phyloP scores from a whole-genome alignment of 2,797 vertebrate species.

The Eurystomus glaucurus region DNA sequence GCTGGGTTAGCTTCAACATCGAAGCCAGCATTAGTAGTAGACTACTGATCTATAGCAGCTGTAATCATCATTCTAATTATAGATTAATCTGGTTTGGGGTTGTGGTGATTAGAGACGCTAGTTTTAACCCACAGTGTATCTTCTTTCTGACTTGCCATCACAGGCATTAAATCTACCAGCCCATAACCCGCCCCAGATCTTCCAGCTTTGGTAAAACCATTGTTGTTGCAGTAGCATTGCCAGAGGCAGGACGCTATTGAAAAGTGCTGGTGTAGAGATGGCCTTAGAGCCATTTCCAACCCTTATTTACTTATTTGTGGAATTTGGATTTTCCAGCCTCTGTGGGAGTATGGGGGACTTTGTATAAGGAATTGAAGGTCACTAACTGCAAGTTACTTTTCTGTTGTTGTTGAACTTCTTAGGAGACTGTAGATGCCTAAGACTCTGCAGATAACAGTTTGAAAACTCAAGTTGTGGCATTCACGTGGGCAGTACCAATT shows the following conservation, averaged over 20 bases:
- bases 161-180: not conserved
- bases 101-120: not conserved
- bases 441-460: not conserved
- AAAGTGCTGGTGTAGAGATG: not conserved
- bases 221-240: not conserved
- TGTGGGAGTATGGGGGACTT: not conserved
- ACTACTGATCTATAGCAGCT: not conserved
- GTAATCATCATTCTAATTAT: not conserved
- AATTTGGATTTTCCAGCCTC: not conserved
- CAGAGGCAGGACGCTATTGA: not conserved
- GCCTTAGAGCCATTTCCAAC: not conserved
- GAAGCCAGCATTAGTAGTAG: not conserved
- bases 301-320: not conserved
- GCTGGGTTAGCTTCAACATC: not conserved
- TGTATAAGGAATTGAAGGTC: not conserved
- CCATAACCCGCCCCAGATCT: not conserved
- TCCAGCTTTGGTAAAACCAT: not conserved
- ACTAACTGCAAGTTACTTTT: not conserved
- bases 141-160: not conserved
- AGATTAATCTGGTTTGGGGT: not conserved
- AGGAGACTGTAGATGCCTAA: not conserved
- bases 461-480: not conserved
- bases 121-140: not conserved
- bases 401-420: not conserved
- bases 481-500: not conserved